Percentiles rank a stretch among this genome's conserved stretches.
These are phyloP conservation scores for Bibio marci DNA, from an alignment of 2,888 invertebrate genomes.

Conservation along the genomic window DNA sequence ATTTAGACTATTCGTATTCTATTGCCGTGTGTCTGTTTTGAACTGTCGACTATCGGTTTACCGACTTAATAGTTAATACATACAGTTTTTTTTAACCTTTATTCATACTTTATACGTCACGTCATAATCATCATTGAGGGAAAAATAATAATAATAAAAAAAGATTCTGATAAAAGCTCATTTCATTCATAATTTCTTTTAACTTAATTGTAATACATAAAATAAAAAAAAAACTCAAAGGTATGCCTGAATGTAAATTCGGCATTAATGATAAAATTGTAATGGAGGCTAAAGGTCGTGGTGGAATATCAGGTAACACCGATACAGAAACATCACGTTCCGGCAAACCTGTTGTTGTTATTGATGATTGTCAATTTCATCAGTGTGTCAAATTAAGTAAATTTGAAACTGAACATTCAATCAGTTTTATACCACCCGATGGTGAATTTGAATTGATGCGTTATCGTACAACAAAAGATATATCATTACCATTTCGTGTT, in stretches of 20 bases:
- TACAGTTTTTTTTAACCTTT: no score
- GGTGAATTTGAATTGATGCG: conserved; percentile 99
- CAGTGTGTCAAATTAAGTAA: conserved; percentile 99
- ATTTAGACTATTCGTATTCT: no score
- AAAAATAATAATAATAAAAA: no score
- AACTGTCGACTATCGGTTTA: no score
- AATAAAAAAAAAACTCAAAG: conserved; percentile 23
- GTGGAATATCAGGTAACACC: conserved; percentile 48
- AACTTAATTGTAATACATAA: no score
- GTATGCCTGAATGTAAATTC: conserved; percentile 99
- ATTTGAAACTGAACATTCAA: conserved; percentile 99
- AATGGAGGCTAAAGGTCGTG: conserved; percentile 85
- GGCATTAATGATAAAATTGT: conserved; percentile 99
- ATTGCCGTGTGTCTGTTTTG: no score
- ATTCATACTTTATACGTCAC: no score
- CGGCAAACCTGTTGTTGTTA: conserved; percentile 98
- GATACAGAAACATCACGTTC: conserved; percentile 69
- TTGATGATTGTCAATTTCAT: conserved; percentile 99
- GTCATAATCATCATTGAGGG: no score
- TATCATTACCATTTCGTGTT: conserved; percentile 96
- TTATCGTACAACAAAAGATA: conserved; percentile 99
- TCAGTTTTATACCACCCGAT: conserved; percentile 99
- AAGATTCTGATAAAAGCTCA: no score
- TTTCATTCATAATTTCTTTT: no score
- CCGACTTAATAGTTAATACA: no score